Base-by-base conservation (phyloP, 2,113 vertebrate species). In the Arizona elegans region DNA sequence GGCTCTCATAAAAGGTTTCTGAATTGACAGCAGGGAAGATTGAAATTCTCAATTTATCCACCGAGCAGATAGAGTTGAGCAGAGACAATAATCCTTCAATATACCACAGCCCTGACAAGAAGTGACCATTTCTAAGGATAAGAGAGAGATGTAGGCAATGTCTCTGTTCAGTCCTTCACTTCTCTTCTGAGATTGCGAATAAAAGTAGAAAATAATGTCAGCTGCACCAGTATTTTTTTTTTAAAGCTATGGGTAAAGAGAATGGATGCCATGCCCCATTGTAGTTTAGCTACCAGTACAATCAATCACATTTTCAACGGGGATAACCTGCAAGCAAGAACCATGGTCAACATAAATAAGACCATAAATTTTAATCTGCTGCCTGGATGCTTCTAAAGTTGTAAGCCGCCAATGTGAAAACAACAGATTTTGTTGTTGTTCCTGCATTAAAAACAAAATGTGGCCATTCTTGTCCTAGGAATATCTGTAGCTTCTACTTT, bases 31-130 rank as follows among this genome's bases (percentile, higher is more conserved):
- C 59, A 19, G 0, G 0, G 93, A 94, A 95, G 93, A 96, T 58
- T 96, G 94, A 96, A 96, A 94, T 95, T 91, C 94, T 95, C 88
- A 95, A 56, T 96, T 94, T 97, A 95, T 92, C 92, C 2, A 0
- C 55, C 87, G 86, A 93, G 88, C 33, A 91, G 91, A 85, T 62
- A 93, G 17, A 10, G 52, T 89, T 52, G 38, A 89, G 59, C 90
- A 89, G 86, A 94, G 6, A 87, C 91, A 94, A 96, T 96, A 97
- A 96, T 95, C 94, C 29, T 91, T 94, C 92, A 75, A 43, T 91
- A 91, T 94, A 94, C 92, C 29, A 95, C 91, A 96, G 33, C 90
- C 94, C 52, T 38, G 94, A 94, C 90, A 92, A 94, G 87, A 87
- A 94, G 19, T 87, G 92, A 94, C 90, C 90, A 95, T 92, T 58